Base-by-base conservation (phyloP, 2,113 vertebrate species). In the Herpetotheres cachinnans region DNA sequence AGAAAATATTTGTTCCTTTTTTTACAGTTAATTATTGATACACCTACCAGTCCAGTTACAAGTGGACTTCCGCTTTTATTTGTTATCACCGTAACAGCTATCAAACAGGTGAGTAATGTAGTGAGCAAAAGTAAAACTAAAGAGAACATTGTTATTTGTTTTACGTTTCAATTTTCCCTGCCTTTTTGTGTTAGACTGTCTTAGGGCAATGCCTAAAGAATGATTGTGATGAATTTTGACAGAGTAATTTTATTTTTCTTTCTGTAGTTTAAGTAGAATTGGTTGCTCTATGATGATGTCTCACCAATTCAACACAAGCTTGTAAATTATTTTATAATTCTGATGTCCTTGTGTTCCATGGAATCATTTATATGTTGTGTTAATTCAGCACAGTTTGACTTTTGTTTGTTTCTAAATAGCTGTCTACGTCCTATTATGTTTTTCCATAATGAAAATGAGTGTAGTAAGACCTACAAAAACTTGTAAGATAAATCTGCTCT, bases 31-130 rank as follows among this genome's bases (percentile, higher is more conserved):
- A 99, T 99, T 79, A 99, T 99, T 66, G 99, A 99, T 97, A 99
- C 99, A 2, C 99, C 99, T 91, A 99, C 99, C 52, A 99, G 99
- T 93, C 99, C 99, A 2, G 97, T 99, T 97, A 99, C 99, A 24
- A 99, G 99, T 21, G 99, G 99, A 29, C 98, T 99, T 79, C 99
- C 99, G 1, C 99, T 99, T 27, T 99, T 99, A 96, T 99, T 99
- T 91, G 99, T 99, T 97, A 99, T 99, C 97, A 99, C 98, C 0
- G 99, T 99, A 96, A 99, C 99, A 3, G 99, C 99, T 95, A 99
- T 99, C 81, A 99, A 99, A 96, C 99, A 99, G 99, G 99, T 99
- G 91, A 97, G 96, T 54, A 62, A 27, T 36, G 63, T 6, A 42
- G 11, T 30, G 4, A 61, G 3, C 4, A 7, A 47, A 69, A 77